phyloP scores from a whole-genome alignment of 2,113 vertebrate genomes.

The Pungitius pungitius region DNA sequence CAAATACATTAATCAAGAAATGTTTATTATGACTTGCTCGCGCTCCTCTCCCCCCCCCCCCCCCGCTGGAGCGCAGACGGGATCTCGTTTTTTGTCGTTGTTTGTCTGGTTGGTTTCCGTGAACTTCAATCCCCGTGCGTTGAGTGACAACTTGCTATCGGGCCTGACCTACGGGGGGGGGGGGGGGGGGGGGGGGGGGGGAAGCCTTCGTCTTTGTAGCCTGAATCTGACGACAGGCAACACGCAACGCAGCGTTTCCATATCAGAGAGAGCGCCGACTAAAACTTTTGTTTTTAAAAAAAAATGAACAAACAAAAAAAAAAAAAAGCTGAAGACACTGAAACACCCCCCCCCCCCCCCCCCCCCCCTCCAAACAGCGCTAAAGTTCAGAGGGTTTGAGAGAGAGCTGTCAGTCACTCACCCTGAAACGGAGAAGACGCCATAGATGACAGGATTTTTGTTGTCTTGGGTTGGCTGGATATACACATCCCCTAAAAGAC shows the following conservation, averaged over 20 bases:
- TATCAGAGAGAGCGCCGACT: conserved; percentile 52
- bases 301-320: conserved; percentile 39
- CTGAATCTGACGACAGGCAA: conserved; percentile 30
- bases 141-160: conserved; percentile 55
- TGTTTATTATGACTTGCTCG: conserved; percentile 61
- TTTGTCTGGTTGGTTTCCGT: conserved; percentile 25
- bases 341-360: too few relatives aligned
- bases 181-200: too few relatives aligned
- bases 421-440: conserved; percentile 95
- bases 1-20: conserved; percentile 64
- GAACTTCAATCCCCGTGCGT: conserved; percentile 42
- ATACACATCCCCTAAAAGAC: conserved; percentile 90
- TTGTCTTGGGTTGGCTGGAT: conserved; percentile 97
- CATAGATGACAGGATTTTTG: conserved; percentile 97
- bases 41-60: conserved; percentile 33
- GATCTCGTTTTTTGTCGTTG: conserved; percentile 43
- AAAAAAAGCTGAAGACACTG: conserved; percentile 44
- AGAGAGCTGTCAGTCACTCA: conserved; percentile 74
- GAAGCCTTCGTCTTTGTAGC: conserved; percentile 55
- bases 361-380: conserved; percentile 35
- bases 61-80: conserved; percentile 22
- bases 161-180: conserved; percentile 49
- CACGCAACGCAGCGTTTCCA: conserved; percentile 45
- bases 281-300: conserved; percentile 23
- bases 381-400: conserved; percentile 43